Percentiles rank a stretch among this genome's conserved stretches.
These are phyloP conservation scores for Distichodus sexfasciatus DNA, from an alignment of 2,797 vertebrate genomes.

Conservation along the genomic window DNA sequence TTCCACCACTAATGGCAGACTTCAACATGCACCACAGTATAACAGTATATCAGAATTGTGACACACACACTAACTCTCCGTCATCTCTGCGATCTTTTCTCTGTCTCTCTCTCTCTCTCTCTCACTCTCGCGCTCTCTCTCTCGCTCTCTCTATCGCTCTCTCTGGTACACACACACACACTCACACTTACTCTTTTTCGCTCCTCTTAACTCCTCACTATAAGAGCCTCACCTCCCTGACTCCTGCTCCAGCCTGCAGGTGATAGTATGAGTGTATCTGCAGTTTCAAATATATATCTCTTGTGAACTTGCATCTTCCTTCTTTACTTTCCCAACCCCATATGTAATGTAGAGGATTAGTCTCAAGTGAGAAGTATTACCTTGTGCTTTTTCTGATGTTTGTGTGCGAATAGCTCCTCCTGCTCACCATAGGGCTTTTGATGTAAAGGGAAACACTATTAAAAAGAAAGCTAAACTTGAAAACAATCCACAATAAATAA, in stretches of 20 bases:
- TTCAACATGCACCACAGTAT: too few relatives aligned
- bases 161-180: background rate
- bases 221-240: conserved; percentile 67
- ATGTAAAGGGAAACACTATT: conserved; percentile 85
- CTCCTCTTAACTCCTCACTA: conserved; percentile 65
- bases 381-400: conserved; percentile 98
- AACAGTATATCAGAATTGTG: conserved; percentile 36
- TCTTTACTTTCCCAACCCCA: conserved; percentile 80
- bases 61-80: conserved; percentile 14
- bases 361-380: conserved; percentile 93
- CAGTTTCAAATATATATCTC: conserved; percentile 88
- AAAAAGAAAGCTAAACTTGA: conserved; percentile 69
- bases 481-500: conserved; percentile 91
- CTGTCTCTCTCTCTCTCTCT: conserved; percentile 58
- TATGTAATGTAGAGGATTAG: conserved; percentile 94
- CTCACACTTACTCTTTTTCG: conserved; percentile 44
- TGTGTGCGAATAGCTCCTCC: conserved; percentile 96
- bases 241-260: conserved; percentile 81
- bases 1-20: background rate
- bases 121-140: conserved; percentile 24
- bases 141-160: background rate
- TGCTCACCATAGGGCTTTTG: conserved; percentile 81
- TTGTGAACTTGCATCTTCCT: conserved; percentile 92
- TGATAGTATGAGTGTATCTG: conserved; percentile 93
- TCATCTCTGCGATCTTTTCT: conserved; percentile 48